Conservation (phyloP, 2,797 vertebrate species). For the Avahi laniger region DNA sequence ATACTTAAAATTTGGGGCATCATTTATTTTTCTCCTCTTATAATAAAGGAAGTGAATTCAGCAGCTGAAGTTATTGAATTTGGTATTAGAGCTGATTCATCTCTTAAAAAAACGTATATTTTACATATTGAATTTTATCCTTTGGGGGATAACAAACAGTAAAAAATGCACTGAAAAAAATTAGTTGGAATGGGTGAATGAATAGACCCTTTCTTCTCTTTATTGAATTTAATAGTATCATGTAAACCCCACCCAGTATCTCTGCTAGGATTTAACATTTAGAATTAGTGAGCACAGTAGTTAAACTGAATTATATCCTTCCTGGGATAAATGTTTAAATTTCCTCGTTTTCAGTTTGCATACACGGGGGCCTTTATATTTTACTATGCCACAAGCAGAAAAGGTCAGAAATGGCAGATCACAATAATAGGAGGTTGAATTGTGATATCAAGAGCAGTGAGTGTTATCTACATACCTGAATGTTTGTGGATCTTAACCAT, state of each 20-base stretch:
- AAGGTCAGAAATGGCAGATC: not conserved
- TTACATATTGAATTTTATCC: conserved; percentile 75
- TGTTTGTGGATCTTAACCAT: not conserved
- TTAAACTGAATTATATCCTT: not conserved
- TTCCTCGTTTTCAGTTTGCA: not conserved
- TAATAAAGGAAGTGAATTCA: conserved; percentile 64
- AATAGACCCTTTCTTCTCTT: conserved; percentile 21
- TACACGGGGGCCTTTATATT: not conserved
- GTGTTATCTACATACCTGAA: no score
- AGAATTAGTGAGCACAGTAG: not conserved
- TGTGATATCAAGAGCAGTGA: accelerated
- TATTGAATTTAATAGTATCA: not conserved
- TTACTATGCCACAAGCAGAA: not conserved
- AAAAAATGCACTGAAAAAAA: conserved; percentile 62
- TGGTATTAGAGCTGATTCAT: conserved; percentile 73
- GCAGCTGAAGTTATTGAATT: conserved; percentile 73
- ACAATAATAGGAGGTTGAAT: not conserved
- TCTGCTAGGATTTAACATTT: conserved; percentile 8
- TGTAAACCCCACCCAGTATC: not conserved
- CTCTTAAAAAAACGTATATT: conserved; percentile 64
- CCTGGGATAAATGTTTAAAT: not conserved
- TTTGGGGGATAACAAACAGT: conserved; percentile 68
- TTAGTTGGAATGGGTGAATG: not conserved
- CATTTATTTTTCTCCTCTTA: conserved; percentile 62
- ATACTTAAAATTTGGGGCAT: conserved; percentile 68